Evolutionary conservation across 2,888 invertebrate genomes (phyloP).

Genomic region (Oegoconia quadripuncta): DNA sequence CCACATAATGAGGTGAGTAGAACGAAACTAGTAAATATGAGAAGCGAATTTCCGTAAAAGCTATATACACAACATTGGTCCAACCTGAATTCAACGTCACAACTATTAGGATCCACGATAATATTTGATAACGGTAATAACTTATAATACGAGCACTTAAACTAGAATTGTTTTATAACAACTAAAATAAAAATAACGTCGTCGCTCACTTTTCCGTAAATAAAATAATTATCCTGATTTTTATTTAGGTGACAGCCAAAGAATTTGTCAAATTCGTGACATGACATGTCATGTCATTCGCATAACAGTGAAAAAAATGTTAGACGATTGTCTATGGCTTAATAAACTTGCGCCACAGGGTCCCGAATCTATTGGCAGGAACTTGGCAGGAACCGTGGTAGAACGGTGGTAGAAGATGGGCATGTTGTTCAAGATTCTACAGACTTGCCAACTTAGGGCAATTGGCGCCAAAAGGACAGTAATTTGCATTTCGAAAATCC

Average conservation of each 20-base stretch:
- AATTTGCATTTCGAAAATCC: too few species aligned
- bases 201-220: conserved; percentile 11
- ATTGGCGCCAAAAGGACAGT: too few species aligned
- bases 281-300: conserved; percentile 12
- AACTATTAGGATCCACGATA: too few species aligned
- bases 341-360: neutral
- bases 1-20: conserved; percentile 2
- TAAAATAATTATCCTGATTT: conserved; percentile 10
- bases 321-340: too few species aligned
- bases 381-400: too few species aligned
- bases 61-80: conserved; percentile 12
- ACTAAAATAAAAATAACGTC: conserved; percentile 1
- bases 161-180: neutral
- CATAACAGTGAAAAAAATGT: too few species aligned
- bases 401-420: too few species aligned
- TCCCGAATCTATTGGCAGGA: neutral
- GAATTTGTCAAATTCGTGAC: conserved; percentile 14
- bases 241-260: conserved; percentile 12
- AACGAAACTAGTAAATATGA: conserved; percentile 5
- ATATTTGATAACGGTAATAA: too few species aligned
- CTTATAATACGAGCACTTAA: neutral
- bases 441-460: too few species aligned
- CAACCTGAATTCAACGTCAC: neutral
- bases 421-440: too few species aligned
- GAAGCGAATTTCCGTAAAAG: conserved; percentile 14